Base-by-base conservation (phyloP, 2,797 vertebrate species). In the Gymnothorax reevesii region DNA sequence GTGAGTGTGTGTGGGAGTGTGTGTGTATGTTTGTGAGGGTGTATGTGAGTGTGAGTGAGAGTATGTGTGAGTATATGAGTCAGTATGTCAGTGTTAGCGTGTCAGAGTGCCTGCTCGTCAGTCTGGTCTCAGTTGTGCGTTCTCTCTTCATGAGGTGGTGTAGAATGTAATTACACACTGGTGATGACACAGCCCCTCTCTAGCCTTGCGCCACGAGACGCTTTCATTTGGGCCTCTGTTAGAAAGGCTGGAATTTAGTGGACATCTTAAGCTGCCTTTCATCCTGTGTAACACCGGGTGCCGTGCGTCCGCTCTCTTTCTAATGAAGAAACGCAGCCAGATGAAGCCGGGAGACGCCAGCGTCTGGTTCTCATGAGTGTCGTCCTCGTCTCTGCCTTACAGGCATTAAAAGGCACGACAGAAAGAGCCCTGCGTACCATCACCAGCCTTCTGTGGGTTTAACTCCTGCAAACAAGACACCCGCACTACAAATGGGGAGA, bases 131-230 rank as follows among this genome's bases (percentile, higher is more conserved):
- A 6, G 10, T 54, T 27, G 25, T 73, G 33, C 13, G 1, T 73
- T 27, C 12, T 71, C 33, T 71, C 85, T 0, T 92, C 83, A 75
- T 7, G 93, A 88, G 57, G 17, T 90, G 5, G 64, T 89, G 90
- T 88, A 92, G 91, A 93, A 92, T 94, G 94, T 95, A 95, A 96
- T 97, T 96, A 95, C 94, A 64, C 91, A 83, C 92, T 93, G 93
- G 33, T 42, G 33, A 42, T 86, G 83, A 90, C 92, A 90, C 91
- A 86, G 9, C 90, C 91, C 87, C 88, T 87, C 89, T 93, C 91
- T 89, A 90, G 90, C 88, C 89, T 90, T 89, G 92, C 91, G 60
- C 87, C 89, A 86, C 90, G 89, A 88, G 83, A 83, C 52, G n/a
- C 85, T 87, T 89, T 90, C 83, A 89, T 83, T 77, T 73, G n/a